Evolutionary conservation across 1,140 invertebrate genomes (phyloP), one percentile per base, ranked within the genome.

Genomic region (Drosophila nigrodunni): DNA sequence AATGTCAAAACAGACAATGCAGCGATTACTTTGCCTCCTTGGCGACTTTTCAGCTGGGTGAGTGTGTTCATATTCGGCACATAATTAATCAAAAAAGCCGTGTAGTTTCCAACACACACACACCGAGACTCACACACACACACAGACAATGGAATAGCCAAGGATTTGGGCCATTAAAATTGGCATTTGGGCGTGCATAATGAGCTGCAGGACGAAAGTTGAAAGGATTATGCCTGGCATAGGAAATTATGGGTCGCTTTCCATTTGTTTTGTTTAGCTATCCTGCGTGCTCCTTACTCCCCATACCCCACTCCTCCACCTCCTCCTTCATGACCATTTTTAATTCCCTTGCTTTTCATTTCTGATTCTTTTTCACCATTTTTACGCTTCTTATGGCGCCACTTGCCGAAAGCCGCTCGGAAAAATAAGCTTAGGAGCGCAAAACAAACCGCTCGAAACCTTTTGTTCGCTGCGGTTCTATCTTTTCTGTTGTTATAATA

Each of bases 1-100:
- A 81, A 76, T 86, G 82, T 90, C 80, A 82, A 82, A 87, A 81
- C 80, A 91, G 89, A 91, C 89, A 91, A 91, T 91, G 74, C 89
- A 76, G 67, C 82, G 89, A 91, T 91, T 91, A 91, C 77, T 71
- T 80, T 61, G 68, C 15, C 15, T 13, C n/a, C 9, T n/a, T n/a
- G 15, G 11, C 15, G 15, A 43, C 35, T 21, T 43, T 43, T 13
- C 41, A 41, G 30, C 41, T n/a, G 34, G 13, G 34, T 39, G 50
- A 30, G 67, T 10, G 49, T 50, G 62, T 72, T 76, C 81, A 73
- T 54, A 82, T 74, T 82, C 74, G 52, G 74, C 81, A 74, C 67
- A 91, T 82, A 91, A 91, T 91, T 91, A 91, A 91, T 91, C 89
- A 91, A 86, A 74, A 47, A 75, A 78, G 67, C 64, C 69, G 15